phyloP scores from a whole-genome alignment of 2,113 vertebrate species.

The Macheiramphus alcinus region DNA sequence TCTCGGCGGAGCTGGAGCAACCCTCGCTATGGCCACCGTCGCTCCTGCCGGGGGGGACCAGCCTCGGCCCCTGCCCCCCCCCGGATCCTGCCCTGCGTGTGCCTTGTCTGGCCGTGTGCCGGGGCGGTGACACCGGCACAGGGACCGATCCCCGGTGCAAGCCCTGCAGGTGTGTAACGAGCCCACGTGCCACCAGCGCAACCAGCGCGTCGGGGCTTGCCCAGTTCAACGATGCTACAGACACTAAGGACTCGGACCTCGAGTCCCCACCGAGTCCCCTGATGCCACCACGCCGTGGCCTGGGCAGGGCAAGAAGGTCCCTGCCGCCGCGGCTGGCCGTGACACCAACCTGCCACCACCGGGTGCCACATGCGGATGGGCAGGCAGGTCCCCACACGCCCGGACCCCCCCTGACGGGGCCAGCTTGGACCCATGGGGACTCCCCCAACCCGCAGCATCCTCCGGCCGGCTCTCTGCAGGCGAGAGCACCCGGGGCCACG shows the following conservation, averaged over 20 bases:
- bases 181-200: rapidly evolving
- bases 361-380: rapidly evolving
- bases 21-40: rapidly evolving
- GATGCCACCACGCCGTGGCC: rapidly evolving
- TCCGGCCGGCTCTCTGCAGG: neutral
- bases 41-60: neutral
- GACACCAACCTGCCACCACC: neutral
- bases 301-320: neutral
- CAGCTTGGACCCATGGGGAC: rapidly evolving
- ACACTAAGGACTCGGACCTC: neutral
- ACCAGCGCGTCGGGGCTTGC: rapidly evolving
- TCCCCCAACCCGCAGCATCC: neutral
- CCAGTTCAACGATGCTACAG: neutral
- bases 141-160: rapidly evolving
- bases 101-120: rapidly evolving
- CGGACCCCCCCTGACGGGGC: rapidly evolving
- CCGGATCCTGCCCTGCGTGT: neutral
- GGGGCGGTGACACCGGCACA: rapidly evolving
- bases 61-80: neutral
- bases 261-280: neutral
- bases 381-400: neutral
- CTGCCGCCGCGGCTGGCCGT: rapidly evolving
- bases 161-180: rapidly evolving
- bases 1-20: neutral
- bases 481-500: rapidly evolving